Conservation (phyloP, 2,113 vertebrate species). For the Chloropsis cyanopogon region DNA sequence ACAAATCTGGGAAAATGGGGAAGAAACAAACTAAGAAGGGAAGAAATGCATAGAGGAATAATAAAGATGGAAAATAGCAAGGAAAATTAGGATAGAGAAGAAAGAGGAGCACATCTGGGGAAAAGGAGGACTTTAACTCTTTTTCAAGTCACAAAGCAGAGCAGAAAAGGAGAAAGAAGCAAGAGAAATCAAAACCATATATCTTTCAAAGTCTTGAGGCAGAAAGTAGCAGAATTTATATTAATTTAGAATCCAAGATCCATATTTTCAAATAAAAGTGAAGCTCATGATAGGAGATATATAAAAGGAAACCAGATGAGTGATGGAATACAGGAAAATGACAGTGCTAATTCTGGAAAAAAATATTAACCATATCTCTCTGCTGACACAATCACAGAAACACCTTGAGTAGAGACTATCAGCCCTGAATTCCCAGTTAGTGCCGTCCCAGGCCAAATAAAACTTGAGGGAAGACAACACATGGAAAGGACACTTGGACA, state of each 20-base stretch:
- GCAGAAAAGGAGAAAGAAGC: background rate
- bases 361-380: background rate
- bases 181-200: background rate
- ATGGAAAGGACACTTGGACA: background rate
- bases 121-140: background rate
- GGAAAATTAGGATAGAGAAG: background rate
- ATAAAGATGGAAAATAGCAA: background rate
- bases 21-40: background rate
- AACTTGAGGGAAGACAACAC: background rate
- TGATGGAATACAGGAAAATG: background rate
- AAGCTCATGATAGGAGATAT: background rate
- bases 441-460: background rate
- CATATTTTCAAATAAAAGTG: conserved; percentile 13
- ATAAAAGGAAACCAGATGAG: background rate
- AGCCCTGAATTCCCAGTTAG: background rate
- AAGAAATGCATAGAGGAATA: background rate
- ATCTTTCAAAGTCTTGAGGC: background rate
- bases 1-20: background rate
- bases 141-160: background rate
- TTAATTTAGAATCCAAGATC: background rate
- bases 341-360: background rate
- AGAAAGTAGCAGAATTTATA: conserved; percentile 1
- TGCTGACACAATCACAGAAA: background rate
- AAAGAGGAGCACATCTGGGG: background rate
- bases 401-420: background rate